Base-by-base conservation (phyloP, 2,113 vertebrate genomes). In the Rhinichthys klamathensis region DNA sequence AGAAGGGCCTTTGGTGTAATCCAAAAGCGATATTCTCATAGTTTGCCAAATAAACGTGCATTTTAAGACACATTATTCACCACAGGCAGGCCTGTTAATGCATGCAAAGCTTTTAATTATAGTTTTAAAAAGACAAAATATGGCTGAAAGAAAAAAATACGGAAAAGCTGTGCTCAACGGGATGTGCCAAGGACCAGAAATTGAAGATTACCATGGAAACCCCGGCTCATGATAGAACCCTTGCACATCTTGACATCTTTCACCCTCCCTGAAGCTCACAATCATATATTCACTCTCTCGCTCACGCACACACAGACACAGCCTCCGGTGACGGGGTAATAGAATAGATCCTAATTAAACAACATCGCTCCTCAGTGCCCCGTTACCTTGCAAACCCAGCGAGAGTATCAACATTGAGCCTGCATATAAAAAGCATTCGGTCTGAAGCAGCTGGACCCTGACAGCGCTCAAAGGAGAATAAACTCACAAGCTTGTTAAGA, bases 41-140 rank as follows among this genome's bases (percentile, higher is more conserved):
- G 79, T 25, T 63, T 65, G 25, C 41, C 60, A 72, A 10, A 76
- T 41, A 77, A 87, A 25, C 27, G 21, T 2, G 9, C 15, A 44
- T 44, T 25, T 61, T 83, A 91, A 74, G 86, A 56, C 18, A 58
- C 89, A 9, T 32, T 35, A 16, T 69, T 67, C 89, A 84, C 90
- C 56, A 44, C 75, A 35, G 38, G 84, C 60, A 85, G 89, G 85
- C 86, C 49, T n/a, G 74, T 10, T 38, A 58, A 58, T 58, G 18
- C 18, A 78, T 38, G 54, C 49, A n/a, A 18, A 38, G 51, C 4
- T 77, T 49, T 54, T 32, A 60, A 78, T n/a, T 44, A 15, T 15
- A 46, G 44, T 72, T 6, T 1, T 4, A 21, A 69, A 67, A 10
- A 23, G 63, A 41, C 32, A 23, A 41, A 72, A 72, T 73, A 76